phyloP scores from a whole-genome alignment of 2,888 invertebrate species.

The Unio pictorum region DNA sequence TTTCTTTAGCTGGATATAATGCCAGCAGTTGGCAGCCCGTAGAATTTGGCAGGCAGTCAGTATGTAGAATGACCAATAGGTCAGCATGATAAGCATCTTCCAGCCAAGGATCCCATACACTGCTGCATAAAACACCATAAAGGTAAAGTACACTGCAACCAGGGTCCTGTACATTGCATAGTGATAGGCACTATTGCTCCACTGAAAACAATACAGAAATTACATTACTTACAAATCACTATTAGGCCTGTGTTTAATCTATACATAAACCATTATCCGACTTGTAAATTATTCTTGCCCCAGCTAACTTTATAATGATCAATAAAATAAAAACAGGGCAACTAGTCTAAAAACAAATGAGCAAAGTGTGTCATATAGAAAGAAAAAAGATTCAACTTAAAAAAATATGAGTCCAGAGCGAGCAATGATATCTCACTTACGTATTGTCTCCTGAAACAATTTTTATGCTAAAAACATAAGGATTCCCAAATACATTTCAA shows the following conservation, averaged over 20 bases:
- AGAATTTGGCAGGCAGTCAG: conserved; percentile 40
- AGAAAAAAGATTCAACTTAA: too few species aligned
- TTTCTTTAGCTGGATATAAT: conserved; percentile 33
- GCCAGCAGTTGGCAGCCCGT: conserved; percentile 42
- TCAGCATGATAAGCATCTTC: conserved; percentile 47
- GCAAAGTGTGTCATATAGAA: too few species aligned
- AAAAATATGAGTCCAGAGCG: too few species aligned
- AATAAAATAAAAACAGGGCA: too few species aligned
- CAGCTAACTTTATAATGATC: too few species aligned
- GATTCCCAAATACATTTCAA: too few species aligned
- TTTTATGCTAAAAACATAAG: too few species aligned
- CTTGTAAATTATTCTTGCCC: not conserved
- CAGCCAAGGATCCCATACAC: conserved; percentile 35
- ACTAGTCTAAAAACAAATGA: too few species aligned
- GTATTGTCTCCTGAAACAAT: too few species aligned
- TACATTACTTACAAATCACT: too few species aligned
- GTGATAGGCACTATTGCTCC: conserved; percentile 43
- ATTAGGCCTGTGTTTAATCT: not conserved
- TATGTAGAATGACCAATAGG: conserved; percentile 47
- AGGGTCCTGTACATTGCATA: conserved; percentile 43
- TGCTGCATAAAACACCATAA: conserved; percentile 47
- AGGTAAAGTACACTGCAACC: conserved; percentile 38
- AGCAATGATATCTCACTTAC: too few species aligned
- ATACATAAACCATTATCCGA: not conserved
- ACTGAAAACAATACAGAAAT: conserved; percentile 24